A percentile compares a stretch with the other conserved stretches of the same genome.
Evolutionary conservation across 1,140 invertebrate genomes (phyloP).

Genomic region (Pseudomyrmex pallidus): DNA sequence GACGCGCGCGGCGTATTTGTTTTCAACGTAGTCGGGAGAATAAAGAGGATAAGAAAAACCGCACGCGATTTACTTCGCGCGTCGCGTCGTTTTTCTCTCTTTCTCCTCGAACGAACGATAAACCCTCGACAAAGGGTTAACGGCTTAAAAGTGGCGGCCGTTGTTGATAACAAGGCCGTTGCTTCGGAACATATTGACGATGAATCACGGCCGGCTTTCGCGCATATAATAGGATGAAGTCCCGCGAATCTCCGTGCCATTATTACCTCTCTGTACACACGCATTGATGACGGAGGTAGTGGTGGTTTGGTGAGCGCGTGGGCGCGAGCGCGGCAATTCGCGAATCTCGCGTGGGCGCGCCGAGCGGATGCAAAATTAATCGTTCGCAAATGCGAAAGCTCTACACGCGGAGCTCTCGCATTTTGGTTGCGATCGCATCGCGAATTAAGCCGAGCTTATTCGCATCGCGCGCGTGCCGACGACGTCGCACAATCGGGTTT

Average conservation of each 20-base stretch:
- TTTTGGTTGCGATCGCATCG: constrained; percentile 27
- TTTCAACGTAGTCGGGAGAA: constrained; percentile 8
- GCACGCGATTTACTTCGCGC: constrained; percentile 2
- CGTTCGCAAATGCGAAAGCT: constrained; percentile 63
- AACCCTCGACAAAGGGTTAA: constrained; percentile 13
- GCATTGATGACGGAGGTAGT: background rate
- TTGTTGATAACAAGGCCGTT: constrained; percentile 48
- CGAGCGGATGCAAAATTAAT: constrained; percentile 68
- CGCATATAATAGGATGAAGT: constrained; percentile 50
- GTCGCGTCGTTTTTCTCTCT: too few species aligned
- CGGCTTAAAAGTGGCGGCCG: constrained; percentile 46
- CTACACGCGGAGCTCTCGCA: background rate
- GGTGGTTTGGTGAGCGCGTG: constrained; percentile 36
- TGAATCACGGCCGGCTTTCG: constrained; percentile 67
- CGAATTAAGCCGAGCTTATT: constrained; percentile 26
- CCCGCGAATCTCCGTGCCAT: constrained; percentile 61
- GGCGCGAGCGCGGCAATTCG: constrained; percentile 58
- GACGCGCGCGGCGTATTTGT: constrained; percentile 10
- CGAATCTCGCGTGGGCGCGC: constrained; percentile 53
- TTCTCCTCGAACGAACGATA: background rate
- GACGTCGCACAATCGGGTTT: background rate
- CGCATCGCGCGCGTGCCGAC: background rate
- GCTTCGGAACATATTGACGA: constrained; percentile 56
- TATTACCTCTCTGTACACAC: background rate
- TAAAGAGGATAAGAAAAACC: background rate